phyloP scores from a whole-genome alignment of 2,797 vertebrate species.

The Argyrosomus regius region DNA sequence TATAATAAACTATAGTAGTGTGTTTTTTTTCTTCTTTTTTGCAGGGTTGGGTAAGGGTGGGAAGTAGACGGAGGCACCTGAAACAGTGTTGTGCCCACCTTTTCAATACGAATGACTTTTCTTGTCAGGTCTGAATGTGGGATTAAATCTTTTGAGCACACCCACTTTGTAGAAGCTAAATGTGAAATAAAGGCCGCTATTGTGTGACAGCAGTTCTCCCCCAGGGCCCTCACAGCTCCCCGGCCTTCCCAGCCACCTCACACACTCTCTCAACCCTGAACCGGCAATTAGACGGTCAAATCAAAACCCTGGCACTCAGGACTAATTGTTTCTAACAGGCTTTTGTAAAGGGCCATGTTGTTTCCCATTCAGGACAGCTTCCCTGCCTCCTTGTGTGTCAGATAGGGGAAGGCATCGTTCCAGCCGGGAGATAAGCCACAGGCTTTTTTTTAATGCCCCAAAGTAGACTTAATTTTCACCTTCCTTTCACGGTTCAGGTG shows the following conservation, averaged over 20 bases:
- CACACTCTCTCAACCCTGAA: conserved; percentile 71
- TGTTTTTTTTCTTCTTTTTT: conserved; percentile 27
- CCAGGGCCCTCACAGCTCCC: conserved; percentile 63
- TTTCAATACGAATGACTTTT: conserved; percentile 82
- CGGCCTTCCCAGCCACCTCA: conserved; percentile 68
- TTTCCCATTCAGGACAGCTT: conserved; percentile 76
- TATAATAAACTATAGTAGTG: conserved; percentile 54
- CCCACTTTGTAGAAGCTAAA: conserved; percentile 83
- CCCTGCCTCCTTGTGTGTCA: conserved; percentile 76
- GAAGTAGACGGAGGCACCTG: conserved; percentile 72
- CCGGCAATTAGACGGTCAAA: conserved; percentile 77
- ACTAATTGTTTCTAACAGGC: conserved; percentile 84
- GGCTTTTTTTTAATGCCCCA: conserved; percentile 74
- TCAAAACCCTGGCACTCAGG: conserved; percentile 76
- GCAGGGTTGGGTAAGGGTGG: conserved; percentile 27
- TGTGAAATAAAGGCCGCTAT: conserved; percentile 83
- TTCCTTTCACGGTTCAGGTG: conserved; percentile 80
- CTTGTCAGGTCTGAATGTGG: conserved; percentile 81
- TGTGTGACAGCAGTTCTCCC: conserved; percentile 71
- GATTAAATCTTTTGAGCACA: conserved; percentile 83
- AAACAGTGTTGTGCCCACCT: conserved; percentile 80
- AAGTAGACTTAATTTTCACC: conserved; percentile 81
- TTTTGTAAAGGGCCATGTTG: conserved; percentile 79
- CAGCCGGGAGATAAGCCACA: conserved; percentile 79
- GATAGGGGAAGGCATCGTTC: conserved; percentile 78